phyloP scores from a whole-genome alignment of 2,797 vertebrate genomes.

The Mus spretus region DNA sequence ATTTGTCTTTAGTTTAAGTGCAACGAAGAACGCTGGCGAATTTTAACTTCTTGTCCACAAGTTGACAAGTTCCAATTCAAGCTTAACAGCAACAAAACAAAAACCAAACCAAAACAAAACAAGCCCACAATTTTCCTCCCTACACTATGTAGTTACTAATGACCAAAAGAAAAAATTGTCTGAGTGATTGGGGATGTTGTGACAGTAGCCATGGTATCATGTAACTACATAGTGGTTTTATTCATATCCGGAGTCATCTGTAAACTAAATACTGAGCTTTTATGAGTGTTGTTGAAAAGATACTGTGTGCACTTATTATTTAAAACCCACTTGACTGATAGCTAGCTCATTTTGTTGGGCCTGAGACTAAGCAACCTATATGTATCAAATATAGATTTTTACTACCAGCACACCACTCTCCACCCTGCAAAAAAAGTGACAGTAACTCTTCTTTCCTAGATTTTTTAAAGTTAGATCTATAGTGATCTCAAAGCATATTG shows the following conservation, averaged over 20 bases:
- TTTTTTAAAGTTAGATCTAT: background rate
- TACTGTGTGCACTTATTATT: background rate
- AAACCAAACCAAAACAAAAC: background rate
- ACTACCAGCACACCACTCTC: background rate
- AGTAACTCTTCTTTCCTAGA: background rate
- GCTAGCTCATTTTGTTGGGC: background rate
- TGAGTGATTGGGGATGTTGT: background rate
- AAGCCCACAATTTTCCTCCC: background rate
- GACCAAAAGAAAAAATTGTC: background rate
- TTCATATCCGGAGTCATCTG: no score
- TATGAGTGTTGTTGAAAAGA: background rate
- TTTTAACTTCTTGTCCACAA: background rate
- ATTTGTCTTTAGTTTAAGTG: background rate
- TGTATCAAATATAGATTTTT: background rate
- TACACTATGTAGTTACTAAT: background rate
- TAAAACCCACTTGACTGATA: background rate
- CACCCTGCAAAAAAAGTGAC: background rate
- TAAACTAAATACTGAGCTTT: background rate
- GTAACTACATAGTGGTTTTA: background rate
- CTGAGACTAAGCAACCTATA: background rate
- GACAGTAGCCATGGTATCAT: background rate
- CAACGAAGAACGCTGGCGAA: background rate
- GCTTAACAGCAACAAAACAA: background rate
- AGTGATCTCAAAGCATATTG: background rate
- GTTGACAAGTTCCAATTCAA: background rate